Evolutionary conservation across 2,888 invertebrate species (phyloP).

Genomic region (Margaritifera margaritifera): DNA sequence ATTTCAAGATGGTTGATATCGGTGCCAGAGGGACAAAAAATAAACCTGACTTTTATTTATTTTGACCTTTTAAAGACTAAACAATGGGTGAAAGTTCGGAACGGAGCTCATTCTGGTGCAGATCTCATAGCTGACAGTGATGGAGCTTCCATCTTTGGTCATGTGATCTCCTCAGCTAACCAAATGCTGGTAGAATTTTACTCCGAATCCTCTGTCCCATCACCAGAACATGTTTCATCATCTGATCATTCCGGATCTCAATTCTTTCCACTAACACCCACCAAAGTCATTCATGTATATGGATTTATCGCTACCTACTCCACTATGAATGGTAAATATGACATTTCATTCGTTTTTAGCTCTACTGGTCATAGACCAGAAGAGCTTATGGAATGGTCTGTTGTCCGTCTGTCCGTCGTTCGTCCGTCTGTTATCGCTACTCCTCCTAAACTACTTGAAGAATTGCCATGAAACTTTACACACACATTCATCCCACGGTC

Average conservation of each 20-base stretch:
- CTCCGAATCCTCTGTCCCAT: constrained; percentile 33
- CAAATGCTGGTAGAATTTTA: constrained; percentile 63
- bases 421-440: too few species aligned
- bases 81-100: constrained; percentile 65
- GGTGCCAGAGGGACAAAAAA: constrained; percentile 36
- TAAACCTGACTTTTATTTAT: constrained; percentile 59
- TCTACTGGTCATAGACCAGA: too few species aligned
- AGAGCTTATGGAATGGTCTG: too few species aligned
- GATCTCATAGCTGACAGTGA: constrained; percentile 55
- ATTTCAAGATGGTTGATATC: constrained; percentile 59
- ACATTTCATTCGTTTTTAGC: too few species aligned
- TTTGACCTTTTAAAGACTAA: constrained; percentile 54
- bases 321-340: constrained; percentile 8
- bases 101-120: constrained; percentile 50
- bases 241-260: background rate
- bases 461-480: too few species aligned
- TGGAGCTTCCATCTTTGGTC: constrained; percentile 34
- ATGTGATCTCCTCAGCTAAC: constrained; percentile 55
- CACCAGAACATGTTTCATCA: background rate
- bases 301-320: constrained; percentile 59
- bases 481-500: too few species aligned
- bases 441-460: too few species aligned
- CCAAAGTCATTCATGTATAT: constrained; percentile 53
- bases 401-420: too few species aligned
- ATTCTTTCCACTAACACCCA: constrained; percentile 17